Evolutionary conservation across 1,140 invertebrate genomes (phyloP), one percentile per base, ranked within the genome.

Genomic region (Drosophila trapezifrons): DNA sequence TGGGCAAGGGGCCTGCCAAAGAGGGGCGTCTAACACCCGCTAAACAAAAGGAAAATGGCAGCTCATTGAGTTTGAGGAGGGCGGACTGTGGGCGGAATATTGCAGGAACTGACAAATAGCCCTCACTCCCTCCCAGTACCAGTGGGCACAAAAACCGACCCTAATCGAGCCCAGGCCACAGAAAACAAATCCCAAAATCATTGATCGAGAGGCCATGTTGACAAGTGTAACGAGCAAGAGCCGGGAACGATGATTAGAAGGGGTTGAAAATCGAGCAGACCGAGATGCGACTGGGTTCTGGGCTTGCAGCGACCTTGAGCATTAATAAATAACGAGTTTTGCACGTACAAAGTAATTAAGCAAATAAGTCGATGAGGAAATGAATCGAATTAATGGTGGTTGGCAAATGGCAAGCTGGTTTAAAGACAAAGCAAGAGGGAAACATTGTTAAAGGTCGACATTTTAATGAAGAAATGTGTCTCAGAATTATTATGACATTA

Each of bases 1-100:
- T 20, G 29, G 10, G n/a, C 25, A 18, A 25, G 18, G 15, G 43
- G 9, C 29, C 29, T 32, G 46, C 9, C 54, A 10, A 40, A n/a
- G 51, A 20, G 42, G 45, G 22, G 54, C 22, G 38, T 37, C 45
- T 62, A 72, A 81, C 79, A 63, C 76, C 63, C 77, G 81, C 76
- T 43, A 47, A 76, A 87, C 83, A 86, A 86, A 86, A 76, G 76
- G 63, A 76, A 73, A 76, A 76, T 76, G 73, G 65, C 78, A 85
- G 76, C 78, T 87, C 75, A 85, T 72, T 87, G 82, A 76, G 82
- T 78, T 72, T 62, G 75, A 82, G 57, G 18, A 20, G 22, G 60
- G 73, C 40, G 51, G 17, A 29, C 29, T 37, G 47, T n/a, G 70
- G 51, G 67, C 17, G 51, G 20, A 37, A 55, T 46, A 27, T 15